A percentile compares a stretch with the other conserved stretches of the same genome.
Evolutionary conservation across 2,113 vertebrate genomes (phyloP).

Genomic region (Euleptes europaea): DNA sequence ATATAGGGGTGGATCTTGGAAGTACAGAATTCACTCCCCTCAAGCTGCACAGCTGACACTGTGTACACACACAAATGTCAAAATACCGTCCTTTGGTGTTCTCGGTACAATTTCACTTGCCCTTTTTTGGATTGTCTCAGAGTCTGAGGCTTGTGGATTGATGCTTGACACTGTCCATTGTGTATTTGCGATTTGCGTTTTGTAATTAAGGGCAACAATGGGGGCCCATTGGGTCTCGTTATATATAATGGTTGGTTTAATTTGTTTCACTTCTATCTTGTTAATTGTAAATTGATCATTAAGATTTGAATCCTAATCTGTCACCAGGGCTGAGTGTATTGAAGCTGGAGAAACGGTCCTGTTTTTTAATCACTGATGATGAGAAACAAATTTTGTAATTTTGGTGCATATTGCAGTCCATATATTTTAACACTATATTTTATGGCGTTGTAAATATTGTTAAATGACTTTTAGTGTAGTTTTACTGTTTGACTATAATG

Average conservation of each 20-base stretch:
- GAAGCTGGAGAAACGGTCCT: constrained; percentile 81
- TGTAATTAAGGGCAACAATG: constrained; percentile 87
- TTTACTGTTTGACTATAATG: constrained; percentile 85
- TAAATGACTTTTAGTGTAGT: constrained; percentile 86
- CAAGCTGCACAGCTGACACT: constrained; percentile 42
- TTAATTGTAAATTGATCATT: constrained; percentile 90
- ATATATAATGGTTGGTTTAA: constrained; percentile 88
- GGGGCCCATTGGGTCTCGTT: constrained; percentile 80
- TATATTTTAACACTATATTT: constrained; percentile 86
- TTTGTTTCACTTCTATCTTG: constrained; percentile 88
- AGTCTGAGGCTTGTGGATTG: constrained; percentile 73
- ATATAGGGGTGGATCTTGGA: constrained; percentile 34
- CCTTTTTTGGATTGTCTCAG: constrained; percentile 59
- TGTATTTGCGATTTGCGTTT: constrained; percentile 80
- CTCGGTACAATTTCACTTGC: constrained; percentile 36
- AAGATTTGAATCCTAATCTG: constrained; percentile 87
- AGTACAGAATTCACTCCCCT: constrained; percentile 49
- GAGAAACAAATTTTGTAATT: constrained; percentile 86
- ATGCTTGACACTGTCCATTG: constrained; percentile 75
- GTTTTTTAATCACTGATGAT: constrained; percentile 85
- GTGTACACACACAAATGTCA: constrained; percentile 21
- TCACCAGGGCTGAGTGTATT: constrained; percentile 82
- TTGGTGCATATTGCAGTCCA: constrained; percentile 85
- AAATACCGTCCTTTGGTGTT: constrained; percentile 47
- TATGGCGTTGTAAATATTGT: constrained; percentile 87